Conservation (phyloP, 2,113 vertebrate genomes). For the Neoarius graeffei region DNA sequence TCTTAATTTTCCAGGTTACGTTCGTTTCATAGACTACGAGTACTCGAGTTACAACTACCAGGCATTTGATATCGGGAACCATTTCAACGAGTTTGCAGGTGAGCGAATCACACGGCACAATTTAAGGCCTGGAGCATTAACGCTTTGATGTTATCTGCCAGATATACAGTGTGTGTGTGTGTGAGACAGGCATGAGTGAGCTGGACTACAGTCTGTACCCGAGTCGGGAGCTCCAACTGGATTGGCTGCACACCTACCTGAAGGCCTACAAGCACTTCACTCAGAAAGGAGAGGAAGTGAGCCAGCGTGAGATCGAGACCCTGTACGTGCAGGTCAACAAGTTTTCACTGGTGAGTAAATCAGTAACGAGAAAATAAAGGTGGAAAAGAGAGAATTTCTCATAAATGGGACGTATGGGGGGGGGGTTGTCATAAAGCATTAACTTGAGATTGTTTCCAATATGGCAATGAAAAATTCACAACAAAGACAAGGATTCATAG, state of each 20-base stretch:
- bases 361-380: neutral
- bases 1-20: constrained; percentile 72
- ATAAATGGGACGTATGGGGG: neutral
- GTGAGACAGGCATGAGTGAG: constrained; percentile 84
- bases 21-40: constrained; percentile 95
- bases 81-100: constrained; percentile 98
- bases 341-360: constrained; percentile 88
- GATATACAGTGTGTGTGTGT: neutral
- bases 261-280: constrained; percentile 83
- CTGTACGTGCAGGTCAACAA: constrained; percentile 97
- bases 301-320: constrained; percentile 81
- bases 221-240: constrained; percentile 82
- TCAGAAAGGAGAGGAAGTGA: constrained; percentile 73
- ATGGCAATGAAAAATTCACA: too few relatives aligned
- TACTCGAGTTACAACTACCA: constrained; percentile 97
- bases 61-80: constrained; percentile 96
- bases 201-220: constrained; percentile 86
- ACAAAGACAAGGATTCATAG: too few relatives aligned
- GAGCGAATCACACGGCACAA: constrained; percentile 44
- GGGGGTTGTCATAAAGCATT: neutral
- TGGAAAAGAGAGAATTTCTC: neutral
- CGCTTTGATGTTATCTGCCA: neutral
- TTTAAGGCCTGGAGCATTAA: neutral
- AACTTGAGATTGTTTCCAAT: too few relatives aligned
- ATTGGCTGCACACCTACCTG: constrained; percentile 87